Conservation (phyloP, 2,113 vertebrate species). For the Etia nguti region DNA sequence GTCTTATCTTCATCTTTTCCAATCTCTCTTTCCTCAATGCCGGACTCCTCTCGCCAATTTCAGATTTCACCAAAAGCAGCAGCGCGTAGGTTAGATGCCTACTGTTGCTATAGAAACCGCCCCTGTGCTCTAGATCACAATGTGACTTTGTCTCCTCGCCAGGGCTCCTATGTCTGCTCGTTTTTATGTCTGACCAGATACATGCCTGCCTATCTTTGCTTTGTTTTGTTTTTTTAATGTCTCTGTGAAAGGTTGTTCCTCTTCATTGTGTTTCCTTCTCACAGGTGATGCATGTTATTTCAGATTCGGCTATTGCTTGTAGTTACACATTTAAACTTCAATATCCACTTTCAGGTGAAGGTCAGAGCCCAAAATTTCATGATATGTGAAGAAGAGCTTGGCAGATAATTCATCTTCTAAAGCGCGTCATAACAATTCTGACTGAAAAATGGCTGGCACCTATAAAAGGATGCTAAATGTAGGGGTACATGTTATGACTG, state of each 20-base stretch:
- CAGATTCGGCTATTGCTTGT: background rate
- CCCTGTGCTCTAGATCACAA: conserved; percentile 62
- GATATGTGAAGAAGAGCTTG: background rate
- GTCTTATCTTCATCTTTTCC: conserved; percentile 64
- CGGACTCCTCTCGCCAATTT: conserved; percentile 60
- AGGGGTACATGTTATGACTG: background rate
- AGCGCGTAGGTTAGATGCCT: conserved; percentile 60
- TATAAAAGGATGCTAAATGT: background rate
- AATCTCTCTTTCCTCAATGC: conserved; percentile 43
- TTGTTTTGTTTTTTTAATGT: background rate
- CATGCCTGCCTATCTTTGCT: conserved; percentile 4
- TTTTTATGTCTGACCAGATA: conserved; percentile 39
- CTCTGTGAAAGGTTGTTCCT: background rate
- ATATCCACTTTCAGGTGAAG: background rate
- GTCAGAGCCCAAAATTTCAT: background rate
- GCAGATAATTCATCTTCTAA: background rate
- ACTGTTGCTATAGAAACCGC: conserved; percentile 73
- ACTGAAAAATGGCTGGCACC: conserved; percentile 10
- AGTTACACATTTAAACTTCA: conserved; percentile 3
- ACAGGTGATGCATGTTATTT: background rate
- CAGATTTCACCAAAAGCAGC: conserved; percentile 58
- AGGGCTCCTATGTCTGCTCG: conserved; percentile 23
- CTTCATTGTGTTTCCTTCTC: background rate
- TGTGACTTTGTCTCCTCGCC: conserved; percentile 62
- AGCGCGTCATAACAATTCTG: background rate